Percentiles rank a stretch among this genome's conserved stretches.
Evolutionary conservation across 2,113 vertebrate species (phyloP).

Genomic region (Heterotis niloticus): DNA sequence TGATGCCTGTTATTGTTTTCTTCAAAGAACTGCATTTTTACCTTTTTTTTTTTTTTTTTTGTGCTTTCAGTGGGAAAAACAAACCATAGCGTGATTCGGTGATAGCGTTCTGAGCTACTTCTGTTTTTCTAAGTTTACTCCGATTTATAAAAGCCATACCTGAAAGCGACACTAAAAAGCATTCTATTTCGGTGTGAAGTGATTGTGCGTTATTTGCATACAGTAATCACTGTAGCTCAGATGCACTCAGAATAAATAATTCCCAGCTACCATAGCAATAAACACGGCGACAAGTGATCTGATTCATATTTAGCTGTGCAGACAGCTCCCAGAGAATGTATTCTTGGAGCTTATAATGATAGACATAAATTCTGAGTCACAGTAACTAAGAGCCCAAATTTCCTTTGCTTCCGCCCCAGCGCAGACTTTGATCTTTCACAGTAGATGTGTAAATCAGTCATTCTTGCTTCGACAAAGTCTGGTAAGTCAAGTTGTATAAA

Average conservation of each 20-base stretch:
- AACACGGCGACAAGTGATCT: background rate
- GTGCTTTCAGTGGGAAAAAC: too few relatives aligned
- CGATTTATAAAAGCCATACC: background rate
- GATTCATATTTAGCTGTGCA: conserved; percentile 8
- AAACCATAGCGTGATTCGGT: background rate
- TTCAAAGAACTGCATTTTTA: background rate
- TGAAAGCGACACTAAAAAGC: background rate
- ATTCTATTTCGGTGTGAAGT: conserved; percentile 1
- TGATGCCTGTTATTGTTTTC: background rate
- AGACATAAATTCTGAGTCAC: conserved; percentile 19
- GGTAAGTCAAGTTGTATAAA: conserved; percentile 20
- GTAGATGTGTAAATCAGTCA: background rate
- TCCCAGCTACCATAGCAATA: background rate
- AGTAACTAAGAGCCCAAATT: conserved; percentile 16
- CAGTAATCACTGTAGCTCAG: conserved; percentile 7
- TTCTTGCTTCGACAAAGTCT: background rate
- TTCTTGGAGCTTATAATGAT: background rate
- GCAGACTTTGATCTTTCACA: conserved; percentile 22
- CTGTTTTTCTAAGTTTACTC: background rate
- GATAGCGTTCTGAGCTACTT: background rate
- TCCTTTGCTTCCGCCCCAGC: background rate
- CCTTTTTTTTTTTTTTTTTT: background rate
- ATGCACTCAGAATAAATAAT: background rate
- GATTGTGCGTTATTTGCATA: conserved; percentile 9
- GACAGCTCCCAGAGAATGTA: background rate